Evolutionary conservation across 1,140 invertebrate genomes (phyloP), one percentile per base, ranked within the genome.

Genomic region (Yoshiicerus persimilis): DNA sequence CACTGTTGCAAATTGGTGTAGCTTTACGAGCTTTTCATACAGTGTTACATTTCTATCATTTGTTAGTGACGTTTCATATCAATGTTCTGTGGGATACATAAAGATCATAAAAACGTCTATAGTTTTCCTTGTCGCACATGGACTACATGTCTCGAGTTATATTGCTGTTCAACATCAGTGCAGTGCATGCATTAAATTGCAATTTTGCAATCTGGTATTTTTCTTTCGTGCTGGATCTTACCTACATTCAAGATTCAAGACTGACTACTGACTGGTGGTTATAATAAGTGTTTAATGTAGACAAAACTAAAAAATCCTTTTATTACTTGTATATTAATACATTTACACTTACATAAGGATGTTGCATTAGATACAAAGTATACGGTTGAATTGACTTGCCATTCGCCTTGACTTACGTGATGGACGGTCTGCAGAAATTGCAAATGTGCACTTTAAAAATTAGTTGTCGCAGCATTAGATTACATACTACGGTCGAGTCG

Each of bases 331-430:
- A n/a, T n/a, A 56, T 56, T 56, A 41, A 70, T 70, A 32, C 9
- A 32, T 70, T 25, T 30, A 32, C n/a, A 66, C 23, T 66, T 32
- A 32, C 66, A 27, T 30, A 70, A 3, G 13, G 6, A 47, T 47
- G 16, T 70, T 25, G 20, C 9, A 25, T 23, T 23, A 23, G 25
- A 25, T 64, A 64, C 34, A 75, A 20, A 36, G 32, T 30, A 77
- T 20, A 80, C 30, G 8, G 75, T 70, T 36, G 75, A n/a, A 36
- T 80, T 34, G 32, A 30, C 27, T 70, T 70, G 64, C 64, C 30
- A 34, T 80, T 84, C 41, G 83, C 83, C 83, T 84, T 84, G 83
- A 84, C 83, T 84, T 84, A 56, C 25, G 83, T 84, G 83, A 84
- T 62, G 83, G 77, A 83, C 77, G 77, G 83, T 34, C 38, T 84